These are phyloP conservation scores for Alaudala cheleensis DNA, from an alignment of 2,113 vertebrate species.

Conservation along the genomic window DNA sequence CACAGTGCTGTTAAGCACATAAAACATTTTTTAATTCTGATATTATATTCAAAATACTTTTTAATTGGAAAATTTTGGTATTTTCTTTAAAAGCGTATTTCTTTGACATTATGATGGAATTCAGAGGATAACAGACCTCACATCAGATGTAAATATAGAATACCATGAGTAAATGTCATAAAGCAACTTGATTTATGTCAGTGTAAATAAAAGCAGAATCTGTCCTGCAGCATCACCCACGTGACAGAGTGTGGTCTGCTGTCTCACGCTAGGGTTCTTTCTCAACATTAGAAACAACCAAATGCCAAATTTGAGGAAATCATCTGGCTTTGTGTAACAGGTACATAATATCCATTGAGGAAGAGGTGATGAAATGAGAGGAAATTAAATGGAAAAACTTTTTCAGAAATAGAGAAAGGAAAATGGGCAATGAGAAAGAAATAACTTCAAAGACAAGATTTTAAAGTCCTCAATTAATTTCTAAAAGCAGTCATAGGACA, in stretches of 20 bases:
- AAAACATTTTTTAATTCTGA: background rate
- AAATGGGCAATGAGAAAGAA: background rate
- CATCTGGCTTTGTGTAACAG: background rate
- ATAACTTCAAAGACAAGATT: background rate
- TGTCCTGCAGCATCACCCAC: background rate
- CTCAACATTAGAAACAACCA: background rate
- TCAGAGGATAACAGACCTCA: background rate
- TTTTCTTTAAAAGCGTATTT: background rate
- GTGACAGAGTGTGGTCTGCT: background rate
- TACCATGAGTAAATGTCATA: background rate
- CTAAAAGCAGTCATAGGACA: background rate
- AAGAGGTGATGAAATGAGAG: background rate
- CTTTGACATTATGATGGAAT: background rate
- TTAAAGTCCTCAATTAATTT: background rate
- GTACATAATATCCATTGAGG: background rate
- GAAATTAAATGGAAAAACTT: background rate
- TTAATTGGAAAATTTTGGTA: background rate
- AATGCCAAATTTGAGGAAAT: background rate
- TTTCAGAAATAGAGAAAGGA: background rate
- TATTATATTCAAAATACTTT: background rate
- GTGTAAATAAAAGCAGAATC: background rate
- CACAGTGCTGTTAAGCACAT: background rate
- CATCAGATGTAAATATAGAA: background rate
- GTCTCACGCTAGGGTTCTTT: fast-evolving
- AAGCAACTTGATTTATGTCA: background rate